Evolutionary conservation across 2,113 vertebrate genomes (phyloP).

Genomic region (Elgaria multicarinata): DNA sequence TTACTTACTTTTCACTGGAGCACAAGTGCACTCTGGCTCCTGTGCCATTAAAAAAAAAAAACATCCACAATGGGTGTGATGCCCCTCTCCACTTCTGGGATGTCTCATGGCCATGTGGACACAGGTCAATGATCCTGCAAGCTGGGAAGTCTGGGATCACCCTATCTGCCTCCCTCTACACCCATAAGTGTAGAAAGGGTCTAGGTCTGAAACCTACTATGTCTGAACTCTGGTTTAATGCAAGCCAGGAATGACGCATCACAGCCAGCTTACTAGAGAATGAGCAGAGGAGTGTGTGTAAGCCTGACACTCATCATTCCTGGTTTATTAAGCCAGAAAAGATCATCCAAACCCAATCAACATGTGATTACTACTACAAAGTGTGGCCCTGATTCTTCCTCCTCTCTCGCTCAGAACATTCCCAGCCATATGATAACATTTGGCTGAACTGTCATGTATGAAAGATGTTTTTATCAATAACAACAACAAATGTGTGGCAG

Average conservation of each 20-base stretch:
- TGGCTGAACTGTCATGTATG: neutral
- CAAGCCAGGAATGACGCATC: neutral
- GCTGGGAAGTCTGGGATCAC: too few relatives aligned
- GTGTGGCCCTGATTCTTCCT: too few relatives aligned
- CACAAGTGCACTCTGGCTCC: too few relatives aligned
- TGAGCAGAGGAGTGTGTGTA: neutral
- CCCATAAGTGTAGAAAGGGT: too few relatives aligned
- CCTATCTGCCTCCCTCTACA: too few relatives aligned
- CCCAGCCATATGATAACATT: neutral
- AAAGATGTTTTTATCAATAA: neutral
- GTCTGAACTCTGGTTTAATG: neutral
- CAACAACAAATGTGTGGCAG: neutral
- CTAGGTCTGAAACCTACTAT: too few relatives aligned
- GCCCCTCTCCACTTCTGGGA: too few relatives aligned
- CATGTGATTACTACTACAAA: neutral
- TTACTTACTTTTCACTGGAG: too few relatives aligned
- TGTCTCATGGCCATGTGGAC: too few relatives aligned
- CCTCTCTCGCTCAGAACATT: neutral
- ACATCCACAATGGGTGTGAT: too few relatives aligned
- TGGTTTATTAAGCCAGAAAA: neutral
- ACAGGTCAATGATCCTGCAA: too few relatives aligned
- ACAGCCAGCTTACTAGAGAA: neutral
- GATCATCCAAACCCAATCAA: neutral
- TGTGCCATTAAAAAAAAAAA: too few relatives aligned
- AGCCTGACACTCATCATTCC: neutral